These are phyloP conservation scores for Bradysia coprophila DNA, from an alignment of 1,140 invertebrate species.

Conservation along the genomic window DNA sequence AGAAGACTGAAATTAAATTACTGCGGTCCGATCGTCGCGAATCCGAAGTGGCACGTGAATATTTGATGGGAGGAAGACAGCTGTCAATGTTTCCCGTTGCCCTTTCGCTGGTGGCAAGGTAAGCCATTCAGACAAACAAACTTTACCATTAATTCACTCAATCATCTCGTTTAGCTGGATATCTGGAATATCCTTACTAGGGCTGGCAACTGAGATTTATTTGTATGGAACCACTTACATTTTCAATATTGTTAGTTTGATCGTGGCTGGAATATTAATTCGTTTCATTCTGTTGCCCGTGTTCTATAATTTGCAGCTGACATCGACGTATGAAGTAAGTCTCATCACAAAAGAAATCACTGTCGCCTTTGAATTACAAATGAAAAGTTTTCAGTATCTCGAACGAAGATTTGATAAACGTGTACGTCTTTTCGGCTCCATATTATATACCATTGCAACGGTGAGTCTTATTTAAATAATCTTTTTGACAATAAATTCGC, in stretches of 20 bases:
- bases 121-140: not conserved
- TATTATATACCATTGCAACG: conserved; percentile 46
- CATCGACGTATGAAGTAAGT: conserved; percentile 66
- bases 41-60: conserved; percentile 39
- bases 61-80: conserved; percentile 57
- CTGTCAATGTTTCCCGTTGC: conserved; percentile 60
- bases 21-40: not conserved
- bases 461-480: conserved; percentile 28
- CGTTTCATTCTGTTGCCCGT: conserved; percentile 61
- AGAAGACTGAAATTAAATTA: conserved; percentile 23
- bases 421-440: conserved; percentile 49
- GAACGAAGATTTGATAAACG: conserved; percentile 55
- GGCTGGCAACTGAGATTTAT: conserved; percentile 72
- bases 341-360: conserved; percentile 5
- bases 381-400: conserved; percentile 41
- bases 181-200: conserved; percentile 65
- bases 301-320: conserved; percentile 61
- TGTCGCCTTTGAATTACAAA: conserved; percentile 1
- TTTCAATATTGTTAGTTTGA: conserved; percentile 39
- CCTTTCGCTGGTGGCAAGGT: conserved; percentile 48
- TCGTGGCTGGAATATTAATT: conserved; percentile 45
- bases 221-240: conserved; percentile 57
- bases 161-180: conserved; percentile 78
- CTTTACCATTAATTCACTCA: no score
- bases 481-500: no score